phyloP scores from a whole-genome alignment of 2,888 invertebrate genomes.

The Muschampia plurimacula region DNA sequence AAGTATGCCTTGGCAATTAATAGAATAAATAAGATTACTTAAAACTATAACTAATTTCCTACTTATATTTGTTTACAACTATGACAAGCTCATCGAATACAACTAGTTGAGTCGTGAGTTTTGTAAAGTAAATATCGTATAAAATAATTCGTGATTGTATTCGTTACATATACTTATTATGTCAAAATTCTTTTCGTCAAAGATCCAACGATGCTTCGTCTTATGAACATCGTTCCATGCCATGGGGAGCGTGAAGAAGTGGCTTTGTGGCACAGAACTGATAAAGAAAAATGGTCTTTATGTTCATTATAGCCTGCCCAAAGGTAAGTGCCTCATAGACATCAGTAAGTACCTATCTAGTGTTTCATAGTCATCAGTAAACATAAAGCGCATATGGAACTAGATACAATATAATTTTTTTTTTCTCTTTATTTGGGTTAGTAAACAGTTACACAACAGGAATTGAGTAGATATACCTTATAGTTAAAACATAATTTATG shows the following conservation, averaged over 20 bases:
- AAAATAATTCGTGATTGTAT: background rate
- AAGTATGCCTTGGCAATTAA: background rate
- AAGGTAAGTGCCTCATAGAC: slow-evolving; percentile 75
- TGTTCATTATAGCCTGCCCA: slow-evolving; percentile 88
- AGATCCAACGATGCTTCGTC: slow-evolving; percentile 1
- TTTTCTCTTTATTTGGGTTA: too few relatives aligned
- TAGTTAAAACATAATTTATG: too few relatives aligned
- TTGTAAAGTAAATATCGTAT: background rate
- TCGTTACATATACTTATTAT: background rate
- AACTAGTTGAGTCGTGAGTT: too few relatives aligned
- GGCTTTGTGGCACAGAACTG: slow-evolving; percentile 59
- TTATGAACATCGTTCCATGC: slow-evolving; percentile 7
- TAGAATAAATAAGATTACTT: background rate
- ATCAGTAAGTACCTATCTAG: too few relatives aligned
- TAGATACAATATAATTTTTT: too few relatives aligned
- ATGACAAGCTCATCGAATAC: background rate
- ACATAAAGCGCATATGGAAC: too few relatives aligned
- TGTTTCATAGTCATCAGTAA: too few relatives aligned
- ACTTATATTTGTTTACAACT: background rate
- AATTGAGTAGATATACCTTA: too few relatives aligned
- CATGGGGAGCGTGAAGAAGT: slow-evolving; percentile 74
- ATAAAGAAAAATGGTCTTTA: slow-evolving; percentile 83
- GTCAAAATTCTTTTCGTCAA: background rate
- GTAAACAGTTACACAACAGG: too few relatives aligned
- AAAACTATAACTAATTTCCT: background rate